Evolutionary conservation across 2,113 vertebrate genomes (phyloP), one percentile per base, ranked within the genome.

Genomic region (Archocentrus centrarchus): DNA sequence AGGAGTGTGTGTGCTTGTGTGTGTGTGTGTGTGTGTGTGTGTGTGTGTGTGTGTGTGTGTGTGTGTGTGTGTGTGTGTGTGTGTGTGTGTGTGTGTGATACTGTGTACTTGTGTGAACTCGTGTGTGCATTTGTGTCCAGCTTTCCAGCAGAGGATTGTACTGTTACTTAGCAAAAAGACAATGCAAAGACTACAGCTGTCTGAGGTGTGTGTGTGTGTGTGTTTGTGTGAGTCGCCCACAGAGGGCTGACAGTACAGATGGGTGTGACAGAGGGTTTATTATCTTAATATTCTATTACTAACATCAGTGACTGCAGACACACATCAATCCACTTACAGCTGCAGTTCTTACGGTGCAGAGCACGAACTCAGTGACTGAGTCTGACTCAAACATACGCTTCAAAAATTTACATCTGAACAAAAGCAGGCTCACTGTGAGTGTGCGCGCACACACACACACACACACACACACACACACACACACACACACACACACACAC

Each of bases 1-100:
- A 86, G 77, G 82, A 39, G 55, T 64, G 66, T 87, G 77, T 85
- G 75, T 76, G 60, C 77, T 22, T 81, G 50, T 83, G 77, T 81
- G 57, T 68, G 37, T 64, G 66, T 87, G 77, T 85, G 75, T 76
- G 60, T 64, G 66, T 87, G 77, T 85, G 75, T 76, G 60, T 64
- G 66, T 87, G 77, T 85, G 75, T 76, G 60, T 64, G 66, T 87
- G 77, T 85, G 75, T 76, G 55, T 64, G 66, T 87, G 77, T 85
- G 75, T 76, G 60, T 81, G 50, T 83, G 77, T 81, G 57, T 68
- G 37, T n/a, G 55, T 64, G 66, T 87, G 77, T 85, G 75, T 76
- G 60, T 81, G 50, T 83, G 77, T 81, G 57, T 68, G 37, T 64
- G 66, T 87, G 77, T 85, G 75, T 76, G 60, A 59, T 11, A 20